Conservation (phyloP, 2,888 invertebrate genomes). For the Sisyra terminalis region DNA sequence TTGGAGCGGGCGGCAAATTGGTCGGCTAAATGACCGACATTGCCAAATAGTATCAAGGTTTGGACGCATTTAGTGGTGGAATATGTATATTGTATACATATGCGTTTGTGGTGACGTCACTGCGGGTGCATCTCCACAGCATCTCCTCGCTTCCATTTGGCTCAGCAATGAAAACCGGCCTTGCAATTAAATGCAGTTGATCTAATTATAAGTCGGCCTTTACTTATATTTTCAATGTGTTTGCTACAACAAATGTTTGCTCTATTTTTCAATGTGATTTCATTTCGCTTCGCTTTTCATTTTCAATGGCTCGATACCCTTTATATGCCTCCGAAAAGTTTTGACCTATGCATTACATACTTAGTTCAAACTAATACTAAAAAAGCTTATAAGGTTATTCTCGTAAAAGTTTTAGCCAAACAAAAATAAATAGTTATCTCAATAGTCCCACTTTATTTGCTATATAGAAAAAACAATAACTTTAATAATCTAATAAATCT, state of each 20-base stretch:
- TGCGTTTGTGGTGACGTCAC: neutral
- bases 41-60: constrained; percentile 6
- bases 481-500: no score
- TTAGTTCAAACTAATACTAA: no score
- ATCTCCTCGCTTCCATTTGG: neutral
- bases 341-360: no score
- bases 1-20: neutral
- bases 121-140: constrained; percentile 1
- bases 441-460: no score
- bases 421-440: no score
- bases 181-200: neutral
- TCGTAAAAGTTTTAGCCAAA: no score
- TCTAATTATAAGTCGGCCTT: constrained; percentile 4
- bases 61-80: neutral
- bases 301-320: neutral
- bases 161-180: neutral
- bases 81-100: neutral
- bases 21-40: neutral
- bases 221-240: constrained; percentile 1
- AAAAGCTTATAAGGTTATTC: no score
- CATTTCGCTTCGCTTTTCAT: neutral
- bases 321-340: neutral
- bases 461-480: no score
- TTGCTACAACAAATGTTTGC: neutral
- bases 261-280: neutral